A percentile compares a stretch with the other conserved stretches of the same genome.
These are phyloP conservation scores for Andrena bicolor DNA, from an alignment of 2,888 invertebrate genomes.

Conservation along the genomic window DNA sequence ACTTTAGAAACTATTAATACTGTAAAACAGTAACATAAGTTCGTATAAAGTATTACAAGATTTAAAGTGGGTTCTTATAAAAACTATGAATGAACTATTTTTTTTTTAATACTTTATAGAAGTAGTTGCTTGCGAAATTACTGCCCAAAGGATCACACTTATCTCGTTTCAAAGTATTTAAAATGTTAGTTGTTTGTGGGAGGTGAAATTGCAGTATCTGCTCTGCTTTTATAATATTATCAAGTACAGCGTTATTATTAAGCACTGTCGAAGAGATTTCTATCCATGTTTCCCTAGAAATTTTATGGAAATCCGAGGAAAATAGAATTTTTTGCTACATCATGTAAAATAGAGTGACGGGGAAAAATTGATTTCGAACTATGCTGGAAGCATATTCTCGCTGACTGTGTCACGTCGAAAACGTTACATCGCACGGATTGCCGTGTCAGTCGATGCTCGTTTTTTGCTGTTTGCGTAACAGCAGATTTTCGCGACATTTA, in stretches of 20 bases:
- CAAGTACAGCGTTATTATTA: not conserved
- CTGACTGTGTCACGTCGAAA: slow-evolving; percentile 28
- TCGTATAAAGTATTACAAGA: too few species aligned
- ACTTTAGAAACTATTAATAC: too few species aligned
- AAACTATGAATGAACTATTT: too few species aligned
- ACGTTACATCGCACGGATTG: slow-evolving; percentile 16
- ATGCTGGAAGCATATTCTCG: slow-evolving; percentile 5
- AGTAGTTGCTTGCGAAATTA: too few species aligned
- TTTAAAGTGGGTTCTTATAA: too few species aligned
- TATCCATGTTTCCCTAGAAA: not conserved
- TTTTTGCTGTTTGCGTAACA: slow-evolving; percentile 15
- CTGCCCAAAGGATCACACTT: too few species aligned
- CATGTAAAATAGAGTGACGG: not conserved
- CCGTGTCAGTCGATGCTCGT: slow-evolving; percentile 32
- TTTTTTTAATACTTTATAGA: too few species aligned
- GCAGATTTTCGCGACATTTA: slow-evolving; percentile 41
- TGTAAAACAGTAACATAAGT: too few species aligned
- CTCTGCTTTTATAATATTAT: too few species aligned
- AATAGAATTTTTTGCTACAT: not conserved
- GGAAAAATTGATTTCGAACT: slow-evolving; percentile 30
- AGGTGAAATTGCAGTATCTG: too few species aligned
- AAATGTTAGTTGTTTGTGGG: too few species aligned
- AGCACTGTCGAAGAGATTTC: not conserved
- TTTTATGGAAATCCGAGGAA: not conserved
- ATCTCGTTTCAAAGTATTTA: too few species aligned